These are phyloP conservation scores for Lissonota sp. DNA, from an alignment of 2,888 invertebrate species.

Conservation along the genomic window DNA sequence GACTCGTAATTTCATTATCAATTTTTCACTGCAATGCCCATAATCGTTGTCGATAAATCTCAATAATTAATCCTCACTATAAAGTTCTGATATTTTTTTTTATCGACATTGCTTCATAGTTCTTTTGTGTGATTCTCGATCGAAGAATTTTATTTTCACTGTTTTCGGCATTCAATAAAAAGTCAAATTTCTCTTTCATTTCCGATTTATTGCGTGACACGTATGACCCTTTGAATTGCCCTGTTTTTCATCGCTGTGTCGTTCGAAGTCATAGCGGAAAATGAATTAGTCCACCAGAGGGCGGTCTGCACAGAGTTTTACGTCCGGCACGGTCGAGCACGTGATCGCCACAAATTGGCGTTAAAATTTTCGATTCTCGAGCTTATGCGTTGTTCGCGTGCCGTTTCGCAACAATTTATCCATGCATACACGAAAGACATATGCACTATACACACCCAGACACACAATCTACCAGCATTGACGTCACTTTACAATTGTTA, in stretches of 20 bases:
- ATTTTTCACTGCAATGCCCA: too few relatives aligned
- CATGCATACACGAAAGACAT: neutral
- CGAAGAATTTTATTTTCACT: neutral
- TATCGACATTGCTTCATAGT: neutral
- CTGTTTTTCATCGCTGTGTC: constrained; percentile 15
- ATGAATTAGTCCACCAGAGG: constrained; percentile 17
- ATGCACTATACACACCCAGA: too few relatives aligned
- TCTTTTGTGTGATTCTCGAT: neutral
- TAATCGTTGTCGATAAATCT: too few relatives aligned
- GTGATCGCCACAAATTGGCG: constrained; percentile 57
- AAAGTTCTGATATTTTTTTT: neutral
- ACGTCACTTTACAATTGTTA: too few relatives aligned
- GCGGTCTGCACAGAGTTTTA: constrained; percentile 9
- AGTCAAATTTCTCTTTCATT: neutral
- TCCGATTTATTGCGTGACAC: constrained; percentile 18
- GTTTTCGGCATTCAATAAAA: neutral
- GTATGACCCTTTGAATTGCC: constrained; percentile 17
- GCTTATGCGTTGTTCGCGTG: constrained; percentile 36
- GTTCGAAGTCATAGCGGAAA: constrained; percentile 9
- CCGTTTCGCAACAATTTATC: constrained; percentile 34
- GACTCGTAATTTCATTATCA: too few relatives aligned
- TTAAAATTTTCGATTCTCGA: constrained; percentile 50
- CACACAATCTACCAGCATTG: too few relatives aligned
- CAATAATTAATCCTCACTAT: too few relatives aligned
- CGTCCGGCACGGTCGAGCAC: constrained; percentile 36